Base-by-base conservation (phyloP, 2,888 invertebrate genomes). In the Ectropis crepuscularia region DNA sequence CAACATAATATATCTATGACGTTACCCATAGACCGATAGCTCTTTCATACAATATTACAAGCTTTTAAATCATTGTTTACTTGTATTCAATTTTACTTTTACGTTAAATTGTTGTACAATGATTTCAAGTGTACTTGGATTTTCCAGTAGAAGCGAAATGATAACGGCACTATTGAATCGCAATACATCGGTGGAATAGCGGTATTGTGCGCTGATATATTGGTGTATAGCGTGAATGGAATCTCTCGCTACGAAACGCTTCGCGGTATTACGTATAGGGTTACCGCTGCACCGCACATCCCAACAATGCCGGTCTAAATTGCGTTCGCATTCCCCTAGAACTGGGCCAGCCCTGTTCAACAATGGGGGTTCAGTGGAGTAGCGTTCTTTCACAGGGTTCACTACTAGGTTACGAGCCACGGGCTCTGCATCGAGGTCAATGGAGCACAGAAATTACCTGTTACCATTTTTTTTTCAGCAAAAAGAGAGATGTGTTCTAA, bases 321-420 rank as follows among this genome's bases (percentile, higher is more conserved):
- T 89, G 90, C 88, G 85, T 87, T 87, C 89, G 81, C 88, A 90
- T 90, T 90, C 89, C 86, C 68, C 53, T 73, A 82, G 78, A 91
- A 89, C 86, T 89, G 85, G 90, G 89, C 78, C 90, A 83, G 74
- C 73, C 72, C 70, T 64, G 74, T 77, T 50, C 54, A 86, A 90
- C 90, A 90, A 90, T 89, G n/a, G 78, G 83, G 78, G 81, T 77
- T 81, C 80, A 77, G 76, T 82, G 72, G 82, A 85, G 86, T 79
- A 86, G 80, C 79, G 78, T 83, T 85, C 88, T 87, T 86, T 87
- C 81, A 86, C 73, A 69, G 71, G 78, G 78, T 81, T 81, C 82
- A 77, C 81, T 79, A 82, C 85, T 86, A 79, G 83, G 85, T 86
- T 86, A 85, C 85, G 81, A 85, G 83, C 53, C 74, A 71, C 85